Conservation (phyloP, 2,888 invertebrate species). For the Leptinotarsa rubiginosa region DNA sequence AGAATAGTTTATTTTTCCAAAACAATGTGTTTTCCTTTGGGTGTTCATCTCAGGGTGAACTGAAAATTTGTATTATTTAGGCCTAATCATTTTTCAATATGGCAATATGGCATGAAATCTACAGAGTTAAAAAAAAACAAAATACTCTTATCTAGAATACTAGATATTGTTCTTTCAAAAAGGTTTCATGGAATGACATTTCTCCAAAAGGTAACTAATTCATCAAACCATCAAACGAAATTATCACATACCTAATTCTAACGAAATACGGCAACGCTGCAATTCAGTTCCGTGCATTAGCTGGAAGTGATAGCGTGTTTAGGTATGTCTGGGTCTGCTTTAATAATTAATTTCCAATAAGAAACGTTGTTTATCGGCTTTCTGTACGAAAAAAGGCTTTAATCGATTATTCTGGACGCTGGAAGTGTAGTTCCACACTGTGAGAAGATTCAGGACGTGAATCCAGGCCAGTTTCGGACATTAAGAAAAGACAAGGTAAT, state of each 20-base stretch:
- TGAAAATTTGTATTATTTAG: no score
- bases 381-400: not conserved
- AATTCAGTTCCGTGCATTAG: conserved; percentile 21
- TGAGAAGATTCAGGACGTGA: not conserved
- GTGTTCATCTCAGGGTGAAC: no score
- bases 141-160: not conserved
- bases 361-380: conserved; percentile 26
- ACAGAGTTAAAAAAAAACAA: no score
- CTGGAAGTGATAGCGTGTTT: conserved; percentile 19
- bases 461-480: conserved; percentile 9
- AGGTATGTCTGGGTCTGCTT: conserved; percentile 23
- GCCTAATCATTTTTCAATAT: no score
- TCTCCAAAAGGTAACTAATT: no score
- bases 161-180: not conserved
- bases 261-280: conserved; percentile 9
- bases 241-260: not conserved
- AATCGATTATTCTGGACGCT: not conserved
- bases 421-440: conserved; percentile 5
- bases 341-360: conserved; percentile 16
- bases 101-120: no score
- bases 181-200: not conserved
- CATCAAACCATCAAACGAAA: not conserved
- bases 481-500: conserved; percentile 33
- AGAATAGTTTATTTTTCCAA: no score
- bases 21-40: no score